Conservation (phyloP, 2,888 invertebrate species). For the Coecobrya sp. region DNA sequence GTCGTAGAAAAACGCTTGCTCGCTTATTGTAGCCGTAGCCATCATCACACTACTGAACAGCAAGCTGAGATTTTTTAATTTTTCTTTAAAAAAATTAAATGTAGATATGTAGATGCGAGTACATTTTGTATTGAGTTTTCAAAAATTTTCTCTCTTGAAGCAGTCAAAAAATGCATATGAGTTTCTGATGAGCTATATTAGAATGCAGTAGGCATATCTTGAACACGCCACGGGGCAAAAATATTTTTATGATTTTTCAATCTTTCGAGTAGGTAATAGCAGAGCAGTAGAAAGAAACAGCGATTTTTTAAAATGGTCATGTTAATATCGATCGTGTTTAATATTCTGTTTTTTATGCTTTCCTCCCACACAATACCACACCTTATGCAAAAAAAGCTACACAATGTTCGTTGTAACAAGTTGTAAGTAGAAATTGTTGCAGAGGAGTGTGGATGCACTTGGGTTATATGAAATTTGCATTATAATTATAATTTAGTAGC, state of each 20-base stretch:
- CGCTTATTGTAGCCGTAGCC: too few relatives aligned
- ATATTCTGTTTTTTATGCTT: slow-evolving; percentile 20
- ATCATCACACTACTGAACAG: too few relatives aligned
- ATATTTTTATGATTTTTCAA: not conserved
- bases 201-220: slow-evolving; percentile 24
- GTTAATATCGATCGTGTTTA: not conserved
- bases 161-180: not conserved
- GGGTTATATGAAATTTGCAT: not conserved
- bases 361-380: slow-evolving; percentile 15
- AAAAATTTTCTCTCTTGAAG: slow-evolving; percentile 23
- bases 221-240: not conserved
- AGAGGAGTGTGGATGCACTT: too few relatives aligned
- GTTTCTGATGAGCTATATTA: slow-evolving; percentile 23
- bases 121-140: not conserved
- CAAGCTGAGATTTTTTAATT: too few relatives aligned
- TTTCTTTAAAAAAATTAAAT: too few relatives aligned
- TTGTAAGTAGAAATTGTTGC: too few relatives aligned
- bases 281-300: too few relatives aligned
- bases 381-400: not conserved
- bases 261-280: too few relatives aligned
- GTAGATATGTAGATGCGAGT: too few relatives aligned
- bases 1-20: too few relatives aligned
- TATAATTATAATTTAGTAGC: too few relatives aligned
- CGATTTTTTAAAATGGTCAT: not conserved
- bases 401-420: too few relatives aligned